phyloP scores from a whole-genome alignment of 2,888 invertebrate genomes.

The Vanessa cardui region DNA sequence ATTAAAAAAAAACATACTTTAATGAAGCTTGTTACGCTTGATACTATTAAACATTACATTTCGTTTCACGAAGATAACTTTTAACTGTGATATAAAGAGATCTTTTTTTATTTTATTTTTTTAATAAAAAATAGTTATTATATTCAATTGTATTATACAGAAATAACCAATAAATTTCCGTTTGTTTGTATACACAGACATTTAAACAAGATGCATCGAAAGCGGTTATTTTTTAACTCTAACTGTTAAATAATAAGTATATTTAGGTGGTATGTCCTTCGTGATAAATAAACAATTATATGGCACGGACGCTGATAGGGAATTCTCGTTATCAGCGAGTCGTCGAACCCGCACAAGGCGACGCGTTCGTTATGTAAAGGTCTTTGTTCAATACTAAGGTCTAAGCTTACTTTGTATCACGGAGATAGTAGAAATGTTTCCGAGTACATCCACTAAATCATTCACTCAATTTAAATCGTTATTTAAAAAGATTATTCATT shows the following conservation, averaged over 20 bases:
- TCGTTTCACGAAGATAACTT: no score
- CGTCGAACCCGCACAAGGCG: constrained; percentile 68
- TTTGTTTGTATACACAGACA: no score
- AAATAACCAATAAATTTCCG: no score
- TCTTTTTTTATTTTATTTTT: no score
- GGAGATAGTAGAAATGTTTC: neutral
- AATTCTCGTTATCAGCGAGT: constrained; percentile 72
- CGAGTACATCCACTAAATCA: neutral
- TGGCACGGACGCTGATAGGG: constrained; percentile 52
- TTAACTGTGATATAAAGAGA: no score
- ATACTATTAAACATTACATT: no score
- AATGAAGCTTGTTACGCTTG: no score
- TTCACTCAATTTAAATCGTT: no score
- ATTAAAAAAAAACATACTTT: no score
- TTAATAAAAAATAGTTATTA: no score
- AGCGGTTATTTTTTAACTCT: neutral
- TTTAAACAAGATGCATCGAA: neutral
- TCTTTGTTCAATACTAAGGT: constrained; percentile 35
- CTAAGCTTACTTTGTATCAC: constrained; percentile 11
- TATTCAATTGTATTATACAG: no score
- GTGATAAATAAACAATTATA: constrained; percentile 41
- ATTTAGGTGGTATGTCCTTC: constrained; percentile 35
- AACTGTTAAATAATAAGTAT: constrained; percentile 7
- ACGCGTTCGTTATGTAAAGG: constrained; percentile 52
- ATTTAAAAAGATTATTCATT: no score